Evolutionary conservation across 2,113 vertebrate species (phyloP), one percentile per base, ranked within the genome.

Genomic region (Arothron firmamentum): DNA sequence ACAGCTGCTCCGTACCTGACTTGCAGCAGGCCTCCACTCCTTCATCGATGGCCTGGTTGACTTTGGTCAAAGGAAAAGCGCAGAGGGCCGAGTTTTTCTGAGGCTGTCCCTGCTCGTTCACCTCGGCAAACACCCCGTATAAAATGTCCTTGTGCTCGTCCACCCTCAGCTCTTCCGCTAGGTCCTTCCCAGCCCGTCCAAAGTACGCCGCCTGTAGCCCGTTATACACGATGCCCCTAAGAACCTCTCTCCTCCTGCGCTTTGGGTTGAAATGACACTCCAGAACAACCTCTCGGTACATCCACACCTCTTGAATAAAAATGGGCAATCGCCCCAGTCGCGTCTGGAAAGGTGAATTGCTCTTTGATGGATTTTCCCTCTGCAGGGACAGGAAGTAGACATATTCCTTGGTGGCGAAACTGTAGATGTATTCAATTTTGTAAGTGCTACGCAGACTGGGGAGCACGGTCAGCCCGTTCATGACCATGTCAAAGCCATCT

Each of bases 361-460:
- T 60, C 7, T 71, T 75, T 0, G 4, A 45, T 0, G 85, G 84
- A 15, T 46, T 71, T 56, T 92, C 87, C 0, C 77, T 92, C 74
- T 99, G 97, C 58, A 98, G 88, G 0, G 78, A 94, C 67, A 99
- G 79, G 74, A 98, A 94, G 79, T 96, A 99, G 16, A 96, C 93
- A 0, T 88, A 90, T 1, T 88, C 71, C 14, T 61, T 8, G 0
- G 89, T 59, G 0, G 64, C 38, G 18, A 99, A 99, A 56, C 92
- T 95, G 82, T 98, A 89, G 67, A 98, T 75, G 0, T 98, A 98
- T 21, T 90, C 75, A 34, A 99, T 94, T 16, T 68, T 88, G 81
- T 96, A 96, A 20, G 87, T 85, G 67, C 92, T 67, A 6, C 48
- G 89, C 19, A 93, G 86, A 0, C 5, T 7, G 0, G 93, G 92